Percentiles rank a stretch among this genome's conserved stretches.
Conservation (phyloP, 2,113 vertebrate genomes). For the Microcebus lehilahytsara region DNA sequence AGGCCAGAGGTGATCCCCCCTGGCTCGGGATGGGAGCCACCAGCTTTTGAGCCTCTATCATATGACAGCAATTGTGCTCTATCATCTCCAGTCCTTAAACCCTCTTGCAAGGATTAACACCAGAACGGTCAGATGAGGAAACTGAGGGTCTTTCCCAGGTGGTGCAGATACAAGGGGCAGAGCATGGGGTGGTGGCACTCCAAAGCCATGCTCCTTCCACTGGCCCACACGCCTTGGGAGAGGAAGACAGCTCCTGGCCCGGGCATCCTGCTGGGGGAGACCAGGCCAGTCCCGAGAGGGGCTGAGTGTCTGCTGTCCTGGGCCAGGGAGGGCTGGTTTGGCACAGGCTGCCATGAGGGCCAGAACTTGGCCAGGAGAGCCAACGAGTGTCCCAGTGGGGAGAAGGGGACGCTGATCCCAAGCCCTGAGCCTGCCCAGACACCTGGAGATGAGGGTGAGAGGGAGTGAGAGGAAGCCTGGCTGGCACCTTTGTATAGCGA, state of each 20-base stretch:
- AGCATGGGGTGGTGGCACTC: accelerated
- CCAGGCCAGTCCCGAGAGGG: accelerated
- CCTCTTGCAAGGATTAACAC: neutral
- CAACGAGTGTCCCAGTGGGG: neutral
- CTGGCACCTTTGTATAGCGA: neutral
- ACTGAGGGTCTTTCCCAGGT: neutral
- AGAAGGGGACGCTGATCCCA: neutral
- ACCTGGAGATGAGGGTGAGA: neutral
- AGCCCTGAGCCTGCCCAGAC: neutral
- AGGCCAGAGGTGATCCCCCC: too few species aligned
- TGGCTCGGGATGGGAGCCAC: neutral
- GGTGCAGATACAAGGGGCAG: neutral
- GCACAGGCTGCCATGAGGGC: neutral
- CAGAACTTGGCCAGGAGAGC: neutral
- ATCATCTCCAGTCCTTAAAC: neutral
- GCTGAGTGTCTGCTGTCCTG: neutral
- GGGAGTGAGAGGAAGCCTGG: too few species aligned
- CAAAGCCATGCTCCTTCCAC: neutral
- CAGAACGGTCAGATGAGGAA: neutral
- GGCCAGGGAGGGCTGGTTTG: too few species aligned
- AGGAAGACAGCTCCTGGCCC: neutral
- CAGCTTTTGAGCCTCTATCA: neutral
- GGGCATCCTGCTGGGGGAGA: accelerated
- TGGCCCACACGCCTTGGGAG: neutral
- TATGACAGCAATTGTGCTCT: neutral